These are phyloP conservation scores for Carcinoscorpius rotundicauda DNA, from an alignment of 1,140 invertebrate species.

Conservation along the genomic window DNA sequence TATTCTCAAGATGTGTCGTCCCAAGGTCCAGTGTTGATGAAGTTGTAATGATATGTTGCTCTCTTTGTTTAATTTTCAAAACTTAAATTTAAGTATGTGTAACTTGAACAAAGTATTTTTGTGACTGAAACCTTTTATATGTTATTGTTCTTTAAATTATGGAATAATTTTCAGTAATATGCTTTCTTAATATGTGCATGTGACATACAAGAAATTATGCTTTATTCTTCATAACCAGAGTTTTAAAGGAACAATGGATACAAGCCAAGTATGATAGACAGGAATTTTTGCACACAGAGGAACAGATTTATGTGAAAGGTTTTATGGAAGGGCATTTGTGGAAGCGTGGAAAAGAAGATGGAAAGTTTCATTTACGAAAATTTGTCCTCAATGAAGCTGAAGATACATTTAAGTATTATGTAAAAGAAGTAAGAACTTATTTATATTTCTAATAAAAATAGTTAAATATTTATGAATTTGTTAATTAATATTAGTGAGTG, in stretches of 20 bases:
- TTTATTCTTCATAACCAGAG: slow-evolving; percentile 40
- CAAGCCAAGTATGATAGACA: slow-evolving; percentile 76
- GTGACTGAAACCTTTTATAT: too few relatives aligned
- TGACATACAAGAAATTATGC: neutral
- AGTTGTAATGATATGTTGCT: too few relatives aligned
- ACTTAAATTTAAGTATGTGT: too few relatives aligned
- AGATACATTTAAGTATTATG: slow-evolving; percentile 70
- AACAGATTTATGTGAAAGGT: slow-evolving; percentile 59
- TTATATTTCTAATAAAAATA: neutral
- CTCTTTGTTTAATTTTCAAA: too few relatives aligned
- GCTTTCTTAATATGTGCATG: too few relatives aligned
- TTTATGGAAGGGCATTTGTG: slow-evolving; percentile 72
- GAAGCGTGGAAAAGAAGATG: slow-evolving; percentile 79
- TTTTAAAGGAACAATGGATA: slow-evolving; percentile 81
- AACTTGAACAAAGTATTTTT: too few relatives aligned
- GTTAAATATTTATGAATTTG: too few relatives aligned
- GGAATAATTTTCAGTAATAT: too few relatives aligned
- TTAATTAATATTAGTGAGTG: too few relatives aligned
- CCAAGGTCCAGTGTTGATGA: too few relatives aligned
- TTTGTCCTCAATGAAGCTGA: slow-evolving; percentile 68
- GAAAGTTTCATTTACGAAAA: slow-evolving; percentile 62
- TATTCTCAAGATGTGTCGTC: too few relatives aligned
- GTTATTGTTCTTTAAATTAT: too few relatives aligned
- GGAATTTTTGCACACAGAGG: slow-evolving; percentile 62
- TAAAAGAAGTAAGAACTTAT: slow-evolving; percentile 50